A percentile compares a stretch with the other conserved stretches of the same genome.
phyloP scores from a whole-genome alignment of 2,113 vertebrate species.

The Corydoras sp. region DNA sequence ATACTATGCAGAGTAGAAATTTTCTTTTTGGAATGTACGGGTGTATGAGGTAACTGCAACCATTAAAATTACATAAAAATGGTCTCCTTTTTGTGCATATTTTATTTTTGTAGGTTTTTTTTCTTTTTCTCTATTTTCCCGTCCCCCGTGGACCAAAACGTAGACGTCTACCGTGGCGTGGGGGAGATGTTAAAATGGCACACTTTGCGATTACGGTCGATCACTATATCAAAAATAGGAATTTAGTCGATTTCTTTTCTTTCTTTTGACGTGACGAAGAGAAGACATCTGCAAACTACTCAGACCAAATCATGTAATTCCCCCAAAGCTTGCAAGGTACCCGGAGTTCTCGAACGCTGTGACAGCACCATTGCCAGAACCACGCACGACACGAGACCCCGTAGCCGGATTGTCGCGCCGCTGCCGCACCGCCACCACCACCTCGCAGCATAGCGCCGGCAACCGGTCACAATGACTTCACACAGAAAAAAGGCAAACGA shows the following conservation, averaged over 20 bases:
- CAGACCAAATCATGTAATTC: slow-evolving; percentile 69
- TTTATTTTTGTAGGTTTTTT: slow-evolving; percentile 63
- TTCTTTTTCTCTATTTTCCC: slow-evolving; percentile 40
- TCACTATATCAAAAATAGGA: slow-evolving; percentile 87
- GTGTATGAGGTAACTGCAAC: slow-evolving; percentile 92
- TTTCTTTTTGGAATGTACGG: slow-evolving; percentile 96
- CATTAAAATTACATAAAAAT: slow-evolving; percentile 98
- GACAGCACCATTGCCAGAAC: slow-evolving; percentile 54
- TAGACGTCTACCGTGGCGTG: slow-evolving; percentile 64
- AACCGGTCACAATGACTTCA: slow-evolving; percentile 59
- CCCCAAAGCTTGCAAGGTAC: slow-evolving; percentile 63
- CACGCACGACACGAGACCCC: slow-evolving; percentile 59
- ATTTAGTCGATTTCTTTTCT: slow-evolving; percentile 65
- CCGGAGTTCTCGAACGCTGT: slow-evolving; percentile 49
- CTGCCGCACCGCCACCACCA: slow-evolving; percentile 32
- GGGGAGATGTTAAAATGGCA: slow-evolving; percentile 80
- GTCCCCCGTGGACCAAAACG: slow-evolving; percentile 60
- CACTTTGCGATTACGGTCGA: slow-evolving; percentile 62
- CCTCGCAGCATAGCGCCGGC: slow-evolving; percentile 32
- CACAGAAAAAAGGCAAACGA: slow-evolving; percentile 61
- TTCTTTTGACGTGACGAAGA: slow-evolving; percentile 77
- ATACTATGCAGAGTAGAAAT: slow-evolving; percentile 93
- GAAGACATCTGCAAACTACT: slow-evolving; percentile 67
- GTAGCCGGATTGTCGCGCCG: slow-evolving; percentile 51
- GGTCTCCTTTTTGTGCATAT: slow-evolving; percentile 73